Evolutionary conservation across 2,113 vertebrate genomes (phyloP).

Genomic region (Carollia perspicillata): DNA sequence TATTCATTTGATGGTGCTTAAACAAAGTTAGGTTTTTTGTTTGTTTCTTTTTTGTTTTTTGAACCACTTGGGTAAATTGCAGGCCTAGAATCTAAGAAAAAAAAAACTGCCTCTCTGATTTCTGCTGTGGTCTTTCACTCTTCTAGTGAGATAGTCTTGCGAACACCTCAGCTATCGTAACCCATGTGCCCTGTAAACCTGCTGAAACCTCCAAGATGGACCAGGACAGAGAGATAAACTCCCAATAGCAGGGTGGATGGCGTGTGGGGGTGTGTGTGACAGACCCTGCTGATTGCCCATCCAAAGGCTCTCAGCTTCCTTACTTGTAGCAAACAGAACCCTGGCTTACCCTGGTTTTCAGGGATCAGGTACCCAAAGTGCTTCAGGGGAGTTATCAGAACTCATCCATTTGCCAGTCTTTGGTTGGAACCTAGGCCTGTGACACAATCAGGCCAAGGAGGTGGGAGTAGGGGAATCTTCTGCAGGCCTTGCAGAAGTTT

Average conservation of each 20-base stretch:
- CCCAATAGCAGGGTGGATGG: neutral
- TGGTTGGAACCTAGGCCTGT: neutral
- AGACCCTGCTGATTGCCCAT: neutral
- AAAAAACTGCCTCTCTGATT: neutral
- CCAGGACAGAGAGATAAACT: neutral
- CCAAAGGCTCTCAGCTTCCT: neutral
- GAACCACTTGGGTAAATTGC: neutral
- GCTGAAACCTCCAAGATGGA: neutral
- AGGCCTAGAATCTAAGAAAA: neutral
- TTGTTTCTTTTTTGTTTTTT: constrained; percentile 30
- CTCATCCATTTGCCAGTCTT: neutral
- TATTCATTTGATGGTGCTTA: neutral
- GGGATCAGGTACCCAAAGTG: neutral
- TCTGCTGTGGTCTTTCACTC: neutral
- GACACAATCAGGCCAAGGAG: neutral
- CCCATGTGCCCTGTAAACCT: neutral
- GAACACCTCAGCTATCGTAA: neutral
- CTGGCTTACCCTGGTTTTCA: neutral
- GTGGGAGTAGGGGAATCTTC: neutral
- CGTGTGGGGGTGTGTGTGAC: neutral
- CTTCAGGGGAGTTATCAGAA: neutral
- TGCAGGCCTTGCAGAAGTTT: neutral
- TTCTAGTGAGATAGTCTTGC: neutral
- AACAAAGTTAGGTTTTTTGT: constrained; percentile 20
- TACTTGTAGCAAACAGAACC: neutral